Percentiles rank a stretch among this genome's conserved stretches.
phyloP scores from a whole-genome alignment of 2,888 invertebrate genomes.

The Megaustenia siamemsis region DNA sequence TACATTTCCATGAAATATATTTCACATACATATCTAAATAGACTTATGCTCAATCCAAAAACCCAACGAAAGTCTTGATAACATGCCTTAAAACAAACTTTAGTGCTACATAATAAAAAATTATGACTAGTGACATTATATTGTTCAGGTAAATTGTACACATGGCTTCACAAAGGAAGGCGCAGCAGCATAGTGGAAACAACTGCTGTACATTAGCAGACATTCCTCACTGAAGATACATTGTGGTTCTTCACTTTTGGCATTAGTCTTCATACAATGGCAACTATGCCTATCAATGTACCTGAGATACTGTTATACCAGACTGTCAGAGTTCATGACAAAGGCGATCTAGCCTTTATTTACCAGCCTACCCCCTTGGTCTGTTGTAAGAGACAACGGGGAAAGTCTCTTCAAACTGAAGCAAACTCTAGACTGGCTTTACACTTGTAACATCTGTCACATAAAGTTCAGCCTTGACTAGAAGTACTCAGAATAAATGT shows the following conservation, averaged over 20 bases:
- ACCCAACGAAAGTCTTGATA: too few relatives aligned
- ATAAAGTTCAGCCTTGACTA: constrained; percentile 49
- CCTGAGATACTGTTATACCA: constrained; percentile 8
- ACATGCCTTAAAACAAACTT: not conserved
- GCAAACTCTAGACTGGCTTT: not conserved
- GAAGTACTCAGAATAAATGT: constrained; percentile 73
- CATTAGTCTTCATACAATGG: not conserved
- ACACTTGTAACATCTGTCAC: not conserved
- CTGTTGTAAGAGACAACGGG: not conserved
- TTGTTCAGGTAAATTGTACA: not conserved
- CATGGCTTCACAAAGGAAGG: not conserved
- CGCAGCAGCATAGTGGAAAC: not conserved
- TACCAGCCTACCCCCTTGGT: not conserved
- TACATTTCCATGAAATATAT: not conserved
- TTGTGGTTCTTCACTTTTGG: not conserved
- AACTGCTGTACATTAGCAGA: not conserved
- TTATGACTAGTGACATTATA: not conserved
- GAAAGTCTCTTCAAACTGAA: not conserved
- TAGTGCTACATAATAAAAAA: not conserved
- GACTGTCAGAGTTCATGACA: not conserved
- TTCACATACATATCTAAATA: not conserved
- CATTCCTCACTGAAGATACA: not conserved
- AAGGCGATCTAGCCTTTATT: not conserved
- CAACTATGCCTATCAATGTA: not conserved
- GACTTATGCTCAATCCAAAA: not conserved